Percentiles rank a stretch among this genome's conserved stretches.
These are phyloP conservation scores for Nephrocerus scutellatus DNA, from an alignment of 2,888 invertebrate species.

Conservation along the genomic window DNA sequence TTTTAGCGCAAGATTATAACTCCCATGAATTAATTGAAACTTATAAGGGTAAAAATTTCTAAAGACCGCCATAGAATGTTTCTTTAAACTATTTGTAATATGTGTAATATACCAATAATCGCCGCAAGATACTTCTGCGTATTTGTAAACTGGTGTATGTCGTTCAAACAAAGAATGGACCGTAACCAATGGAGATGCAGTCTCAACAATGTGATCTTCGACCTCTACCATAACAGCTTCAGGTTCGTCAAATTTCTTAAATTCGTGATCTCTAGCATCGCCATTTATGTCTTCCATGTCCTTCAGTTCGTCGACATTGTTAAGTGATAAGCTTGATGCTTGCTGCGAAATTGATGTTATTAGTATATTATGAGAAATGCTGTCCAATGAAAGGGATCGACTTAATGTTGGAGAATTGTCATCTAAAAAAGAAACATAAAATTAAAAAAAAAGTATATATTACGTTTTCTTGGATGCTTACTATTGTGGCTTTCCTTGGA, in stretches of 20 bases:
- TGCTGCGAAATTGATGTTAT: conserved; percentile 54
- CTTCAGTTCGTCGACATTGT: conserved; percentile 63
- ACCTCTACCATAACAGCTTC: conserved; percentile 74
- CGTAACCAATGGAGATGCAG: conserved; percentile 64
- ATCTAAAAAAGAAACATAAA: conserved; percentile 21
- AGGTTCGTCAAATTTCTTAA: conserved; percentile 48
- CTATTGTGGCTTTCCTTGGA: conserved; percentile 38
- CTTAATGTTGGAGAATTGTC: conserved; percentile 51
- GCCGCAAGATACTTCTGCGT: conserved; percentile 56
- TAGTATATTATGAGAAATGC: conserved; percentile 55
- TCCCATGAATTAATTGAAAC: no score
- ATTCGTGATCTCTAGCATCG: conserved; percentile 34
- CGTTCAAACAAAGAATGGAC: conserved; percentile 57
- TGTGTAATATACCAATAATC: conserved; percentile 52
- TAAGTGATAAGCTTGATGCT: conserved; percentile 67
- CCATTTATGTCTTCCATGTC: conserved; percentile 43
- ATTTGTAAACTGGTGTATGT: conserved; percentile 67
- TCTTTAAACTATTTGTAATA: no score
- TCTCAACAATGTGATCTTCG: conserved; percentile 72
- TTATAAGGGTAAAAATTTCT: no score
- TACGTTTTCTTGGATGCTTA: conserved; percentile 20
- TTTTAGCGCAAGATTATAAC: no score
- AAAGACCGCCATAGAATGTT: no score
- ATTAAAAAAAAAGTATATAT: background rate
- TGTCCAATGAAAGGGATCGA: conserved; percentile 71